phyloP scores from a whole-genome alignment of 2,888 invertebrate genomes.

The Frankliniella intonsa region DNA sequence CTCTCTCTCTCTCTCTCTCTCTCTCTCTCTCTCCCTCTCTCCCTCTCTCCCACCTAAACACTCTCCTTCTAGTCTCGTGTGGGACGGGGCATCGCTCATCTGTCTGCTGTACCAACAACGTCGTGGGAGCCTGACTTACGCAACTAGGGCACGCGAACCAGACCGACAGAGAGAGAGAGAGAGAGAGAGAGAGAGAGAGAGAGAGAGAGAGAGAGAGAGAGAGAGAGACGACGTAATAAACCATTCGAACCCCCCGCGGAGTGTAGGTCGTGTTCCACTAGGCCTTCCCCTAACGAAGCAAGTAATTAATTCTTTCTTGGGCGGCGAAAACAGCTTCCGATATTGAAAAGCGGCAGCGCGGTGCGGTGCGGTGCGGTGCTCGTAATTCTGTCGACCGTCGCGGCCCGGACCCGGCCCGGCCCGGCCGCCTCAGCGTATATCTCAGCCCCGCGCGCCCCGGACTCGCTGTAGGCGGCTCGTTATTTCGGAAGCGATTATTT shows the following conservation, averaged over 20 bases:
- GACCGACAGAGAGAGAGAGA: background rate
- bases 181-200: background rate
- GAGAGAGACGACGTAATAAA: background rate
- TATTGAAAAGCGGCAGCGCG: background rate
- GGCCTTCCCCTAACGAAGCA: conserved; percentile 5
- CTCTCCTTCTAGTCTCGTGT: background rate
- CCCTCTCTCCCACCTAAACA: background rate
- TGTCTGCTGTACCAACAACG: background rate
- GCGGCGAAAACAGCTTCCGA: background rate
- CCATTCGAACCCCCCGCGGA: background rate
- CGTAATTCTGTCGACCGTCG: background rate
- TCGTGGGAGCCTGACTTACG: background rate
- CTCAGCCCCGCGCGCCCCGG: too few species aligned
- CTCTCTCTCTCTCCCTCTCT: background rate
- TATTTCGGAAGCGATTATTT: background rate
- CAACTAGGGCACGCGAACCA: background rate
- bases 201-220: background rate
- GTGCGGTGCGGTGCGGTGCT: background rate
- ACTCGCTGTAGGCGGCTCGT: background rate
- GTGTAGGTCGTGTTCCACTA: background rate
- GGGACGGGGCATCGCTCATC: background rate
- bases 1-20: conserved; percentile 1
- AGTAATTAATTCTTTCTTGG: background rate
- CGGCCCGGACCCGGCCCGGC: background rate
- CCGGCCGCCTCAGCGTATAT: background rate